These are phyloP conservation scores for Bradynema listronoti DNA, from an alignment of 1,140 invertebrate genomes.

Conservation along the genomic window DNA sequence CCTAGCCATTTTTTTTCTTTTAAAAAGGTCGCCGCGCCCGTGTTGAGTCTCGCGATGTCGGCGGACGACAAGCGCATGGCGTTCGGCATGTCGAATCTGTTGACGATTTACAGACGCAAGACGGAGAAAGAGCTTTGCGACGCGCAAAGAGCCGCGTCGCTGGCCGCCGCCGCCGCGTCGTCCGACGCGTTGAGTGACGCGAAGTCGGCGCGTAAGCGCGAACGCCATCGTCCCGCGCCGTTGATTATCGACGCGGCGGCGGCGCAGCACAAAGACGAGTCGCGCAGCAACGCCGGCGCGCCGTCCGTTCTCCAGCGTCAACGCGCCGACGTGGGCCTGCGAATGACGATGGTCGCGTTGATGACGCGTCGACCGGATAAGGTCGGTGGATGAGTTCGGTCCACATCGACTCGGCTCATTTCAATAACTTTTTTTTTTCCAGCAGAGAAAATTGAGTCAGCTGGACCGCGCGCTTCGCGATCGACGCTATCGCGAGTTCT, in stretches of 20 bases:
- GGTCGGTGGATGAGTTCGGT: too few relatives aligned
- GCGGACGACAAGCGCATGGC: slow-evolving; percentile 75
- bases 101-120: slow-evolving; percentile 75
- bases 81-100: slow-evolving; percentile 75
- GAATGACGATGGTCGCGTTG: slow-evolving; percentile 13
- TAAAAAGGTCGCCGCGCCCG: slow-evolving; percentile 82
- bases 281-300: slow-evolving; percentile 11
- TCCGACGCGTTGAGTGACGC: neutral
- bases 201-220: neutral
- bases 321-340: neutral
- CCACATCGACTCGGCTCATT: slow-evolving; percentile 7
- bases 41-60: slow-evolving; percentile 75
- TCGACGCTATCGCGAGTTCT: slow-evolving; percentile 22
- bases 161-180: slow-evolving; percentile 8
- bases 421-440: slow-evolving; percentile 6
- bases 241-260: neutral
- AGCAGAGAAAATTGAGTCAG: too few relatives aligned
- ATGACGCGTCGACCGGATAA: slow-evolving; percentile 29
- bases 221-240: neutral
- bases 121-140: slow-evolving; percentile 16
- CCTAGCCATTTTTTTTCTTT: too few relatives aligned
- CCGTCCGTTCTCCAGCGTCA: neutral
- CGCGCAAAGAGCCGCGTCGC: neutral
- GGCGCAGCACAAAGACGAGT: neutral
- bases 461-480: slow-evolving; percentile 32